Evolutionary conservation across 2,888 invertebrate genomes (phyloP), one percentile per base, ranked within the genome.

Genomic region (Ichneumon xanthorius): DNA sequence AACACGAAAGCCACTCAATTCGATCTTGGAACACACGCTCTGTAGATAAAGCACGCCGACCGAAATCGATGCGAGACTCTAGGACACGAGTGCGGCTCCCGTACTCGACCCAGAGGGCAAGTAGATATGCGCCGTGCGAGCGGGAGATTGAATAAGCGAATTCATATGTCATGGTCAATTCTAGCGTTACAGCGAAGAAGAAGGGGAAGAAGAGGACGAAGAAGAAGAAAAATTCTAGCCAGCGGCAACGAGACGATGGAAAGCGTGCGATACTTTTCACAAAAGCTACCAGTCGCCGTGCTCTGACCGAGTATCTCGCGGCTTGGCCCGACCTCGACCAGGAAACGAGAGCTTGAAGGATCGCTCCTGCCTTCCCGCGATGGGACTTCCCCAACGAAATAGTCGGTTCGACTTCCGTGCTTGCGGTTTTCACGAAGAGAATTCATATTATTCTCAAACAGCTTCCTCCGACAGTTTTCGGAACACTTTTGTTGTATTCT

Each of bases 11-110:
- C 11, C 22, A 14, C 58, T 61, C 53, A 40, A 67, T 72, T n/a
- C 67, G 63, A 78, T 73, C 6, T 68, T 70, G 45, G 77, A 63
- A 55, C 61, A 80, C 72, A 84, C 73, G 72, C 63, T 71, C 50
- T 30, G 61, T 48, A 80, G 84, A 73, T 73, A 63, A 73, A 80
- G 68, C 63, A 81, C 72, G 78, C 40, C 70, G 53, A 67, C 68
- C 26, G 61, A 78, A 73, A 84, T 84, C 84, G 80, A 84, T 80
- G 76, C 50, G 63, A 80, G 75, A 58, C 55, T 67, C 70, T 45
- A 53, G 48, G 50, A 63, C 37, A 48, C 26, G 45, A 58, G 37
- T 19, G 37, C 19, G 55, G 14, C 55, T 75, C 48, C 50, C 61
- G 33, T 45, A 30, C 63, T 45, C 40, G 68, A 58, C 50, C 40